Conservation (phyloP, 2,113 vertebrate genomes). For the Chloropsis cyanopogon region DNA sequence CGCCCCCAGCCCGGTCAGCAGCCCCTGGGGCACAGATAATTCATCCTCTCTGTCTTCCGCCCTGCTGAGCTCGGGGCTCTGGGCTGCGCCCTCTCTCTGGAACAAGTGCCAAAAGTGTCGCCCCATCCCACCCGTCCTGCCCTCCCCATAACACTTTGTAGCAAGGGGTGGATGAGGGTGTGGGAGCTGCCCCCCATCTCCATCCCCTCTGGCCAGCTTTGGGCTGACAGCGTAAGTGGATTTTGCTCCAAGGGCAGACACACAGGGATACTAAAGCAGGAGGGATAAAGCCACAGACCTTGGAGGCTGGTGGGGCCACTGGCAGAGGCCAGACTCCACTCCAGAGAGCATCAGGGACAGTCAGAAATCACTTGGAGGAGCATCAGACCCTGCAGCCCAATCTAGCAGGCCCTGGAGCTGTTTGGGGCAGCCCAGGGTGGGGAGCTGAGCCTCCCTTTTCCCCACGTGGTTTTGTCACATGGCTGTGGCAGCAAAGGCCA, state of each 20-base stretch:
- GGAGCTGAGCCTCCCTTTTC: neutral
- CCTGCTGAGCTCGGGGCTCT: neutral
- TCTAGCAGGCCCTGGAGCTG: neutral
- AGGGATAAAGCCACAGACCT: neutral
- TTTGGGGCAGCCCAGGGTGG: neutral
- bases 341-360: neutral
- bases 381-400: neutral
- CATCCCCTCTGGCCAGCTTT: neutral
- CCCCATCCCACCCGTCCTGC: neutral
- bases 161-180: neutral
- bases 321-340: neutral
- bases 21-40: neutral
- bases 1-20: neutral
- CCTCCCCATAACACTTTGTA: neutral
- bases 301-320: rapidly evolving
- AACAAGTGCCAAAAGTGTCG: conserved; percentile 49
- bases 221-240: neutral
- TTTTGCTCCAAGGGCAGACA: neutral
- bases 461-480: neutral
- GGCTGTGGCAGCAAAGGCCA: neutral
- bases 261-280: neutral
- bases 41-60: conserved; percentile 3
- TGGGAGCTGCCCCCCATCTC: neutral
- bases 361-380: neutral
- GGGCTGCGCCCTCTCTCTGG: conserved; percentile 19